Conservation (phyloP, 2,888 invertebrate genomes). For the Pyrochroa serraticornis region DNA sequence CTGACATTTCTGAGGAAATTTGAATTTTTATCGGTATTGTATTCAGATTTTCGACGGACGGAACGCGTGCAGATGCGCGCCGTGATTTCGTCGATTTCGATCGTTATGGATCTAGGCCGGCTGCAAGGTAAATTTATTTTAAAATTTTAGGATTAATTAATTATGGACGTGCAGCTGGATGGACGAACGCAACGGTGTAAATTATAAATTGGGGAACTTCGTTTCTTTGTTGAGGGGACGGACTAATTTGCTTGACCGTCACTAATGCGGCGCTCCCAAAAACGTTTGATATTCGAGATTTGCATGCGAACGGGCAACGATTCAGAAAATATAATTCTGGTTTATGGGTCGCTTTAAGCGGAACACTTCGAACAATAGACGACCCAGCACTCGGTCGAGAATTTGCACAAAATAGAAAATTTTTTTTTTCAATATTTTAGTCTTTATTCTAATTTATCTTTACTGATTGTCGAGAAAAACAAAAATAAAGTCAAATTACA, state of each 20-base stretch:
- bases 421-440: too few relatives aligned
- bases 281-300: slow-evolving; percentile 29
- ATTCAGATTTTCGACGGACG: too few relatives aligned
- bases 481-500: too few relatives aligned
- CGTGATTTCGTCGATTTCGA: too few relatives aligned
- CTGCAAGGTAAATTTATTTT: background rate
- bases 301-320: slow-evolving; percentile 23
- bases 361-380: too few relatives aligned
- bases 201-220: background rate
- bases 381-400: too few relatives aligned
- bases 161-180: too few relatives aligned
- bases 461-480: too few relatives aligned
- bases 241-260: slow-evolving; percentile 23
- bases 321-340: slow-evolving; percentile 27
- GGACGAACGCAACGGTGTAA: too few relatives aligned
- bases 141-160: background rate
- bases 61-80: too few relatives aligned
- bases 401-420: too few relatives aligned
- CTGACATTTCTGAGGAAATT: background rate
- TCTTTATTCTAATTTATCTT: too few relatives aligned
- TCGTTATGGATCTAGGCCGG: background rate
- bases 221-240: slow-evolving; percentile 15
- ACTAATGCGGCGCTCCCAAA: slow-evolving; percentile 21
- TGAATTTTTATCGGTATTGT: background rate
- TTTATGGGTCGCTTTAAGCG: slow-evolving; percentile 3